Evolutionary conservation across 92 coral and sea anemone species (phyloP).

Genomic region (Plumapathes pennacea): DNA sequence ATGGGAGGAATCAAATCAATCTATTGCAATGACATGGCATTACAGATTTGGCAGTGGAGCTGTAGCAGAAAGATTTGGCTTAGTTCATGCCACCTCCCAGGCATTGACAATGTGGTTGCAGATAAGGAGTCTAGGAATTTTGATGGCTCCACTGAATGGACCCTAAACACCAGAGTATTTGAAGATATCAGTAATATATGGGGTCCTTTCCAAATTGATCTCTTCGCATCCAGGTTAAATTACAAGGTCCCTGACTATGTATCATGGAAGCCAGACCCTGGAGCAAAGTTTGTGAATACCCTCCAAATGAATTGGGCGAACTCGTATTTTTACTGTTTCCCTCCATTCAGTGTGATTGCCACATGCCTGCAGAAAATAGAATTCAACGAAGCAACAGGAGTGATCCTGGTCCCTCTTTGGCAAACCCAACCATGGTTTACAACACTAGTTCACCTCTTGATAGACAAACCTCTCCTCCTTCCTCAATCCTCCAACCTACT

Average conservation of each 20-base stretch:
- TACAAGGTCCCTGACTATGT: slow-evolving; percentile 6
- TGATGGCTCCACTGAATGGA: slow-evolving; percentile 47
- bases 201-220: slow-evolving; percentile 32
- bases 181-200: slow-evolving; percentile 1
- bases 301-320: slow-evolving; percentile 7
- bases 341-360: slow-evolving; percentile 28
- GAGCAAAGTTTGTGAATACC: slow-evolving; percentile 14
- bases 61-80: slow-evolving; percentile 18
- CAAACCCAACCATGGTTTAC: slow-evolving; percentile 36
- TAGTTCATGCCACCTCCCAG: slow-evolving; percentile 48
- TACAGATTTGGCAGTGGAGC: slow-evolving; percentile 34
- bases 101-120: slow-evolving; percentile 20
- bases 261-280: slow-evolving; percentile 34
- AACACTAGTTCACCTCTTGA: slow-evolving; percentile 10
- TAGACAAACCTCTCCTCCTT: slow-evolving; percentile 23
- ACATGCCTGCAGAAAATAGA: slow-evolving; percentile 24
- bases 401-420: slow-evolving; percentile 17
- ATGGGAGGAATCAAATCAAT: slow-evolving; percentile 19
- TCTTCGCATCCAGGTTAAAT: slow-evolving; percentile 42
- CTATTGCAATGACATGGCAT: slow-evolving; percentile 21
- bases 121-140: slow-evolving; percentile 38
- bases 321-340: slow-evolving; percentile 27
- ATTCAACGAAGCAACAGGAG: slow-evolving; percentile 15
- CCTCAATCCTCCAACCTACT: slow-evolving; percentile 13
- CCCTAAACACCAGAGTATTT: slow-evolving; percentile 22